These are phyloP conservation scores for Abrostola triplasia DNA, from an alignment of 2,888 invertebrate species.

Conservation along the genomic window DNA sequence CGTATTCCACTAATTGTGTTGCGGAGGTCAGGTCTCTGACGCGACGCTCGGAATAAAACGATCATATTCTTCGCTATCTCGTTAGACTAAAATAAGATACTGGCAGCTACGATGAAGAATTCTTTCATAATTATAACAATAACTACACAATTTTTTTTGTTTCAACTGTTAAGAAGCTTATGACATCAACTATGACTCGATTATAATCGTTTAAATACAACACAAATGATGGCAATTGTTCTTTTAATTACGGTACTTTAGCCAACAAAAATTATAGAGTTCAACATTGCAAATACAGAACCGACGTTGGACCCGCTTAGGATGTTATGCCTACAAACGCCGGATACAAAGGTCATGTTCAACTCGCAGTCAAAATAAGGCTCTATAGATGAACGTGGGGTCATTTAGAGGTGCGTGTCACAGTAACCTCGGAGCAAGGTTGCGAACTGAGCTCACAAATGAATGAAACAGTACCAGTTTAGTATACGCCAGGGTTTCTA, in stretches of 20 bases:
- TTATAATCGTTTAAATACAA: too few relatives aligned
- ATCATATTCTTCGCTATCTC: neutral
- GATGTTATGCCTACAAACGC: constrained; percentile 51
- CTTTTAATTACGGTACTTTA: too few relatives aligned
- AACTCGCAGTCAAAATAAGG: constrained; percentile 61
- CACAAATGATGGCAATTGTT: too few relatives aligned
- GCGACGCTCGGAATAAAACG: constrained; percentile 1
- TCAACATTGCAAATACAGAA: constrained; percentile 4
- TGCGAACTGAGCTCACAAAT: constrained; percentile 23
- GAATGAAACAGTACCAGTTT: constrained; percentile 33
- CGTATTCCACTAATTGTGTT: constrained; percentile 6
- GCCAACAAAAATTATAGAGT: too few relatives aligned
- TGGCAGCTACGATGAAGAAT: neutral
- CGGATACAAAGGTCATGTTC: constrained; percentile 52
- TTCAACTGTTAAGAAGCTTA: too few relatives aligned
- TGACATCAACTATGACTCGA: too few relatives aligned
- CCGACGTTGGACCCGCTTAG: constrained; percentile 8
- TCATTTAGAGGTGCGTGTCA: constrained; percentile 59
- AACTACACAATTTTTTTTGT: too few relatives aligned
- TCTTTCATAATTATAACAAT: neutral
- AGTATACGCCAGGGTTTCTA: too few relatives aligned
- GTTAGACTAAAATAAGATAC: neutral
- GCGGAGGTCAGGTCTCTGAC: constrained; percentile 3
- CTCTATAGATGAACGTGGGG: constrained; percentile 46
- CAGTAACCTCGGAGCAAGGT: constrained; percentile 52